Base-by-base conservation (phyloP, 2,113 vertebrate species). In the Oncorhynchus gorbuscha region DNA sequence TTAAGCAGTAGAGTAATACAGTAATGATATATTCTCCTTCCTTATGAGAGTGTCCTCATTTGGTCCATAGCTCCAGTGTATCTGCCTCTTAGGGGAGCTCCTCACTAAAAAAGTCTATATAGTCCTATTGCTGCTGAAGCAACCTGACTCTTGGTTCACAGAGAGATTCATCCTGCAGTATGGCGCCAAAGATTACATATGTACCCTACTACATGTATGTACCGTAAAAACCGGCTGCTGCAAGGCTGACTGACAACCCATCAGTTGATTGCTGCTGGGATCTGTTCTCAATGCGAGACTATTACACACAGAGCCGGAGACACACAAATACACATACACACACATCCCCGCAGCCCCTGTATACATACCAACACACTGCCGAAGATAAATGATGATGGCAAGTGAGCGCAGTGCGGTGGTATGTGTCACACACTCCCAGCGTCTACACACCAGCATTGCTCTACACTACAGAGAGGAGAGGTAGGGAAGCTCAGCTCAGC, bases 381-480 rank as follows among this genome's bases (percentile, higher is more conserved):
- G n/a, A 26, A 86, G 73, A 84, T 35, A 80, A 83, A 76, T 55
- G 67, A 48, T 22, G n/a, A 64, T 26, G 75, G 78, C 48, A 35
- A 83, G 77, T 67, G 65, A 67, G 69, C 49, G 76, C 65, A 67
- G 71, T 59, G 76, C 65, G 75, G 71, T 24, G 12, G 49, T 30
- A 51, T 28, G 49, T 72, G n/a, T 51, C 76, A 74, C 51, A 84
- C 76, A 84, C 81, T 84, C 65, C 30, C 48, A 22, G 71, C 73
- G 79, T 85, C 74, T 64, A 65, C 87, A 79, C 88, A 89, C 89
- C 86, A 90, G 84, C 76, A 26, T 16, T 4, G 14, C 8, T 13
- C 65, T 30, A 30, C 24, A 24, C 24, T 14, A 28, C 11, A n/a
- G 79, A 78, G 72, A 24, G 59, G 58, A 59, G 65, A 32, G 26